Conservation (phyloP, 2,797 vertebrate species). For the Sebastes nivosus region DNA sequence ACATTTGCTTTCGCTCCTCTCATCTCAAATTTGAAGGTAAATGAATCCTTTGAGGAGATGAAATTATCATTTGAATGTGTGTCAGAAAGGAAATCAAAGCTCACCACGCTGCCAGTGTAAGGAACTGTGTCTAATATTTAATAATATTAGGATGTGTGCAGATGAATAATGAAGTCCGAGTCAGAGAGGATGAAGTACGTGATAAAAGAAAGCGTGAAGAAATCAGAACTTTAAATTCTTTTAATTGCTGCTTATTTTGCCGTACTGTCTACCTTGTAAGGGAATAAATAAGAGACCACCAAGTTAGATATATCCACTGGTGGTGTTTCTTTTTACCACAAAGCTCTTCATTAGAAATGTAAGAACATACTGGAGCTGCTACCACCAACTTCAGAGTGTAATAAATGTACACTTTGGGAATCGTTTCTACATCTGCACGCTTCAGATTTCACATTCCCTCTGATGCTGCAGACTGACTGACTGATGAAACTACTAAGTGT, state of each 20-base stretch:
- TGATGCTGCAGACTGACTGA: constrained; percentile 55
- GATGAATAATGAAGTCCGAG: neutral
- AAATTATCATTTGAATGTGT: constrained; percentile 53
- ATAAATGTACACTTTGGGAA: constrained; percentile 60
- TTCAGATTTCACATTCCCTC: constrained; percentile 61
- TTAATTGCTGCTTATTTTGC: neutral
- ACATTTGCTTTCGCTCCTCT: constrained; percentile 52
- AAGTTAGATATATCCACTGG: neutral
- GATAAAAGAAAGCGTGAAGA: neutral
- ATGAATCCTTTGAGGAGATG: constrained; percentile 31
- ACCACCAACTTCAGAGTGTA: constrained; percentile 49
- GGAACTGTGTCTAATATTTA: constrained; percentile 1
- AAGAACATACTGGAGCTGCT: constrained; percentile 9
- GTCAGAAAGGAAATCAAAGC: constrained; percentile 44
- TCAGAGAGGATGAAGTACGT: neutral
- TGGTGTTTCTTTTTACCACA: constrained; percentile 10
- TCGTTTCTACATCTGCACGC: constrained; percentile 19
- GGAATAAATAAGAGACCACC: neutral
- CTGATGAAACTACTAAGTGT: constrained; percentile 48
- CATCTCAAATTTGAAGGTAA: constrained; percentile 41
- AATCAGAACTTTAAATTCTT: neutral
- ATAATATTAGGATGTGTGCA: constrained; percentile 4
- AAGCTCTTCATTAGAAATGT: constrained; percentile 28
- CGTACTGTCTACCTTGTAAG: neutral
- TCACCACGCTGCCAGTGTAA: neutral